phyloP scores from a whole-genome alignment of 2,113 vertebrate genomes.

The Leucosticte australis region DNA sequence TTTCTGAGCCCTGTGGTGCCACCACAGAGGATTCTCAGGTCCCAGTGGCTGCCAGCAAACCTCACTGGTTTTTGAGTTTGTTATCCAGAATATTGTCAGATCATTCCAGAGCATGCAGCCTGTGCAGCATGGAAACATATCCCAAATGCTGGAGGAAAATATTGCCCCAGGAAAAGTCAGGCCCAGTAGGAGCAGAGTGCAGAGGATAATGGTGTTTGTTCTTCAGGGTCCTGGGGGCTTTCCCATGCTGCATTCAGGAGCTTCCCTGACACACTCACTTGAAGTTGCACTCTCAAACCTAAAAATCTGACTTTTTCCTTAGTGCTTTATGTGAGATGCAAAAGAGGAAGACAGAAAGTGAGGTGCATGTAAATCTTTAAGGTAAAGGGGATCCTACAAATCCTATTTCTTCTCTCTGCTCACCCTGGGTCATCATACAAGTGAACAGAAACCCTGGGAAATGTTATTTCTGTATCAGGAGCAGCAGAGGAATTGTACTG shows the following conservation, averaged over 20 bases:
- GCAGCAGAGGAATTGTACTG: constrained; percentile 68
- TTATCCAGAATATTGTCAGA: background rate
- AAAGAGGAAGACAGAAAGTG: constrained; percentile 2
- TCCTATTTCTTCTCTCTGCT: constrained; percentile 55
- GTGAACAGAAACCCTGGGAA: constrained; percentile 58
- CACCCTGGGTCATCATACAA: constrained; percentile 62
- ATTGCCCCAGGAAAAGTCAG: background rate
- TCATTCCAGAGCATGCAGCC: background rate
- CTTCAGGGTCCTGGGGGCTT: background rate
- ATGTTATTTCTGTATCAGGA: constrained; percentile 72
- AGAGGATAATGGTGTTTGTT: background rate
- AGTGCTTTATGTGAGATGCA: constrained; percentile 7
- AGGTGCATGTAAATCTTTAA: constrained; percentile 48
- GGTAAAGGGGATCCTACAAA: constrained; percentile 62
- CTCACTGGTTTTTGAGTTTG: background rate
- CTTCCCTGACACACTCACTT: background rate
- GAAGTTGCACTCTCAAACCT: background rate
- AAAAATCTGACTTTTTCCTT: background rate
- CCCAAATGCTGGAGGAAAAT: background rate
- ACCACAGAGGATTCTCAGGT: rapidly evolving
- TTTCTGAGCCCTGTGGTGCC: background rate
- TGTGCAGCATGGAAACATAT: background rate
- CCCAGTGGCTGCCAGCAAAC: background rate
- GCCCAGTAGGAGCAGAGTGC: background rate
- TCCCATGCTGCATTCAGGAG: background rate